phyloP scores from a whole-genome alignment of 2,113 vertebrate species.

The Varanus komodoensis region DNA sequence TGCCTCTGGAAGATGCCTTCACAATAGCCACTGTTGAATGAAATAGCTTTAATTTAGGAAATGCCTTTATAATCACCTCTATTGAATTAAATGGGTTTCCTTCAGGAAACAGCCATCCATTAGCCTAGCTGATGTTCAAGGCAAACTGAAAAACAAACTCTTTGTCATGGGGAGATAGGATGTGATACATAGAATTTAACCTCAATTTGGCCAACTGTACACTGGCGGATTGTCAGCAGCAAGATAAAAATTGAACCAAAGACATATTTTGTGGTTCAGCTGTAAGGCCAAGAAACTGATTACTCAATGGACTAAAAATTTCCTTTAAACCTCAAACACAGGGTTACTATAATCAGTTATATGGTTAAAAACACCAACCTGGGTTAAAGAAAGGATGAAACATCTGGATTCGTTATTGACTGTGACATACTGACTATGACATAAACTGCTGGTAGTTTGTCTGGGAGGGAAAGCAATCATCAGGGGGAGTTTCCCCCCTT shows the following conservation, averaged over 20 bases:
- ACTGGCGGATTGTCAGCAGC: constrained; percentile 50
- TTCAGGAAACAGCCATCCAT: constrained; percentile 35
- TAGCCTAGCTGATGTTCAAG: constrained; percentile 27
- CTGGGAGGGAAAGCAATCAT: not conserved
- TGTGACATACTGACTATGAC: not conserved
- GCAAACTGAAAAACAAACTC: constrained; percentile 33
- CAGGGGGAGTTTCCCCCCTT: not conserved
- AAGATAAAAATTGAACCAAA: constrained; percentile 63
- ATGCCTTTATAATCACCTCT: constrained; percentile 7
- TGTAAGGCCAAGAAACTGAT: constrained; percentile 57
- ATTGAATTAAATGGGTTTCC: constrained; percentile 43
- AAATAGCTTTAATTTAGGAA: constrained; percentile 38
- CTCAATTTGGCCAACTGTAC: constrained; percentile 49
- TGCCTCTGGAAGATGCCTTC: constrained; percentile 22
- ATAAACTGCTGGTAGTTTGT: not conserved
- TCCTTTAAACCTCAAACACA: constrained; percentile 60
- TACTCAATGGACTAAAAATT: constrained; percentile 61
- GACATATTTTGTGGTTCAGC: constrained; percentile 69
- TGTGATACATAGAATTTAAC: constrained; percentile 49
- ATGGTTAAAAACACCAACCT: not conserved
- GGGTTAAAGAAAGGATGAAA: not conserved
- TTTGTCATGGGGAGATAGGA: constrained; percentile 10
- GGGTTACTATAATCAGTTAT: constrained; percentile 32
- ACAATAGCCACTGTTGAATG: constrained; percentile 29
- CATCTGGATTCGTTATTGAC: not conserved